These are phyloP conservation scores for Nycticorax nycticorax DNA, from an alignment of 2,113 vertebrate species.

Conservation along the genomic window DNA sequence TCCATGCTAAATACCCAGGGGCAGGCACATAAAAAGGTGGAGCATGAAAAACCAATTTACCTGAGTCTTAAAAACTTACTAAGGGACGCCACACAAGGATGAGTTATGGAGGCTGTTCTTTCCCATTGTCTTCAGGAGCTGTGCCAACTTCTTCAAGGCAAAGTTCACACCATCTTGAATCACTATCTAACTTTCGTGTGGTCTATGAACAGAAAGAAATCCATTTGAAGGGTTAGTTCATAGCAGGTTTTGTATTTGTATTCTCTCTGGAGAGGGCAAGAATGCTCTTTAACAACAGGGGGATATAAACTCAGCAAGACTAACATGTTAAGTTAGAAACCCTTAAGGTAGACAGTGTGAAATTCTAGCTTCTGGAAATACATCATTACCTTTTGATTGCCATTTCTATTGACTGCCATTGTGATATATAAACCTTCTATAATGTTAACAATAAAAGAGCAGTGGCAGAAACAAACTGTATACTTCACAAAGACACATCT, in stretches of 20 bases:
- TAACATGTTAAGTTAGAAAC: background rate
- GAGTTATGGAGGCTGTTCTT: background rate
- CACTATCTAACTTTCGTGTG: background rate
- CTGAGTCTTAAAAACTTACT: background rate
- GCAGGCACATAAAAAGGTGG: background rate
- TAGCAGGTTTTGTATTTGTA: background rate
- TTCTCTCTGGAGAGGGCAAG: background rate
- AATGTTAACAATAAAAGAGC: background rate
- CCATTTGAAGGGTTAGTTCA: background rate
- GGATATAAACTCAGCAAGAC: constrained; percentile 21
- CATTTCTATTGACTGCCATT: background rate
- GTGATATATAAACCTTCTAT: constrained; percentile 13
- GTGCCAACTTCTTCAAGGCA: background rate
- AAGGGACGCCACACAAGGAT: background rate
- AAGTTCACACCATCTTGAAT: background rate
- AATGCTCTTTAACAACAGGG: background rate
- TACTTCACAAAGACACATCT: background rate
- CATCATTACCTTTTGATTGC: constrained; percentile 17
- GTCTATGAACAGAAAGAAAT: background rate
- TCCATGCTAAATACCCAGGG: background rate
- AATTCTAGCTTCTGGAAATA: constrained; percentile 30
- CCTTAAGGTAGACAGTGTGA: background rate
- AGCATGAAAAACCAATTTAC: background rate
- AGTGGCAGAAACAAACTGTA: background rate
- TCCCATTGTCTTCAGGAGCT: background rate